Evolutionary conservation across 1,140 invertebrate genomes (phyloP).

Genomic region (Euglossa dilemma): DNA sequence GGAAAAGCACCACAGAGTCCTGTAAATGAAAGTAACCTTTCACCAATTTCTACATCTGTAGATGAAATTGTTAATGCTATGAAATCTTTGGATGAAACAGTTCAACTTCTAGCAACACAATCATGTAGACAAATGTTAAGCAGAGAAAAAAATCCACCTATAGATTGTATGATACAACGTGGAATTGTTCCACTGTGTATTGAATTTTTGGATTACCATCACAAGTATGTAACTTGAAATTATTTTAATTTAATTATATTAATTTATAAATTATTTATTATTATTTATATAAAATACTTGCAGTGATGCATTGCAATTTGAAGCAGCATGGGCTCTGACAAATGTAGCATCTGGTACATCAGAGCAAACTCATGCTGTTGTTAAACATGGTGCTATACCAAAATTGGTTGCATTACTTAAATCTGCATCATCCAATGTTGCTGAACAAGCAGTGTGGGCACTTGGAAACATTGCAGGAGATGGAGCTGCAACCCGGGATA

Average conservation of each 20-base stretch:
- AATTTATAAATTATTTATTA: constrained; percentile 5
- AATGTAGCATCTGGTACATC: constrained; percentile 98
- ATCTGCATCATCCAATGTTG: constrained; percentile 90
- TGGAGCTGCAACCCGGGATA: constrained; percentile 89
- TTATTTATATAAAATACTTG: constrained; percentile 64
- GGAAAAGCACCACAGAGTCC: constrained; percentile 82
- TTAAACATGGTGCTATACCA: constrained; percentile 93
- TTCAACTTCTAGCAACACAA: constrained; percentile 87
- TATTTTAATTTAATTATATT: constrained; percentile 8
- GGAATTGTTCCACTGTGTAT: constrained; percentile 95
- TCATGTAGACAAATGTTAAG: constrained; percentile 95
- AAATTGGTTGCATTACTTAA: constrained; percentile 90
- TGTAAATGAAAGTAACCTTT: constrained; percentile 83
- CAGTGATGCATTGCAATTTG: constrained; percentile 96
- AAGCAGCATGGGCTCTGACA: constrained; percentile 98
- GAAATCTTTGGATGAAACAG: constrained; percentile 84
- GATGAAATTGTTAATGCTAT: constrained; percentile 87
- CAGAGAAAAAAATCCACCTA: constrained; percentile 96
- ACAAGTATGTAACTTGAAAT: constrained; percentile 84
- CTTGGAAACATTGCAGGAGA: constrained; percentile 98
- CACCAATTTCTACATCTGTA: constrained; percentile 80
- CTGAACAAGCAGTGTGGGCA: constrained; percentile 99
- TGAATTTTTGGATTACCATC: constrained; percentile 87
- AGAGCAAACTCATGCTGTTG: constrained; percentile 93
- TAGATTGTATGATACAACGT: constrained; percentile 92